Percentiles rank a stretch among this genome's conserved stretches.
These are phyloP conservation scores for Oxygymnocypris stewartii DNA, from an alignment of 2,113 vertebrate genomes.

Conservation along the genomic window DNA sequence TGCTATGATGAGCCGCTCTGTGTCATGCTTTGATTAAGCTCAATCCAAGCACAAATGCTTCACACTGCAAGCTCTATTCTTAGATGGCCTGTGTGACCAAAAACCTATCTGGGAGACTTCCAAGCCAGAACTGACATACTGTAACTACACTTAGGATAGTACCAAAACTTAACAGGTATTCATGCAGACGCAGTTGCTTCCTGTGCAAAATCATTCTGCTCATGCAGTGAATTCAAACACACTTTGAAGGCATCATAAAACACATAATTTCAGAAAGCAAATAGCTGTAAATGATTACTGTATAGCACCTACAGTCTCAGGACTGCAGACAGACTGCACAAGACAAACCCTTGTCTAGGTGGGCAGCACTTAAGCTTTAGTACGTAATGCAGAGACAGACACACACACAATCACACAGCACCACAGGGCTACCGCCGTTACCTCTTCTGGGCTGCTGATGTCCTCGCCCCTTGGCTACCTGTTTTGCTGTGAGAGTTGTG, in stretches of 20 bases:
- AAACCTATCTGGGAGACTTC: not conserved
- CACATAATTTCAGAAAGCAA: conserved; percentile 8
- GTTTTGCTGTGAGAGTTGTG: conserved; percentile 72
- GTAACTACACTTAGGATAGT: conserved; percentile 5
- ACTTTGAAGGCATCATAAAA: conserved; percentile 2
- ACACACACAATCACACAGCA: conserved; percentile 40
- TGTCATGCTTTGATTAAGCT: conserved; percentile 48
- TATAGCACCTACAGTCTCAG: not conserved
- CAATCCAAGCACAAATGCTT: conserved; percentile 28
- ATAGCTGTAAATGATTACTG: conserved; percentile 1
- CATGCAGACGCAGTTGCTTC: conserved; percentile 46
- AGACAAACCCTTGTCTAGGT: conserved; percentile 26
- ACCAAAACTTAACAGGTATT: not conserved
- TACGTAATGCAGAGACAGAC: conserved; percentile 40
- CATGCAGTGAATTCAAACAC: conserved; percentile 39
- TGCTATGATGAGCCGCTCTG: not conserved
- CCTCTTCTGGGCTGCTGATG: conserved; percentile 71
- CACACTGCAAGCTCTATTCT: conserved; percentile 14
- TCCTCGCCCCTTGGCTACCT: conserved; percentile 63
- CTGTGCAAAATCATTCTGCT: conserved; percentile 29
- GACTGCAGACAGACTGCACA: conserved; percentile 22
- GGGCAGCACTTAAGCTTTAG: conserved; percentile 47
- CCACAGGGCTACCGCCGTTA: conserved; percentile 59
- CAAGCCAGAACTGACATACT: not conserved
- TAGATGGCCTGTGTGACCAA: not conserved